phyloP scores from a whole-genome alignment of 2,888 invertebrate species.

The Pyrochroa serraticornis region DNA sequence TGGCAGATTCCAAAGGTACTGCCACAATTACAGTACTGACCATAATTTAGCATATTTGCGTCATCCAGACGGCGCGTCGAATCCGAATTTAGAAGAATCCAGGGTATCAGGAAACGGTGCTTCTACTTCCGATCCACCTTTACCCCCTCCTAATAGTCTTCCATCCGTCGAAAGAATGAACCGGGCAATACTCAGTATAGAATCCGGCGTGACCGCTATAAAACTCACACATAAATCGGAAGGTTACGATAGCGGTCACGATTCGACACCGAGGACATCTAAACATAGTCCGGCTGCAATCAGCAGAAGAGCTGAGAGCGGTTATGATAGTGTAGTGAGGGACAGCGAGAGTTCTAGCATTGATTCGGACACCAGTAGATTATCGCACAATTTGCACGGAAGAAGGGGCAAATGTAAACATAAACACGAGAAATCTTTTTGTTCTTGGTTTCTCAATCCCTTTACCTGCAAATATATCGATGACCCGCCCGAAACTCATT shows the following conservation, averaged over 20 bases:
- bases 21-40: constrained; percentile 65
- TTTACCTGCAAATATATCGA: constrained; percentile 80
- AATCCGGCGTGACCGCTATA: constrained; percentile 69
- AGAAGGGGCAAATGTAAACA: constrained; percentile 69
- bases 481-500: constrained; percentile 59
- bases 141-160: constrained; percentile 65
- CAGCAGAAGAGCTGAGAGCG: constrained; percentile 83
- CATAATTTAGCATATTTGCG: constrained; percentile 71
- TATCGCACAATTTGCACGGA: constrained; percentile 54
- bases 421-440: constrained; percentile 71
- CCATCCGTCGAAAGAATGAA: constrained; percentile 69
- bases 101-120: constrained; percentile 69
- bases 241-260: constrained; percentile 84
- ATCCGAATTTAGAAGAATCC: constrained; percentile 81
- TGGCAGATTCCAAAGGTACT: constrained; percentile 65
- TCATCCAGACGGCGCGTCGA: constrained; percentile 92
- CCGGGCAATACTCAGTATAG: constrained; percentile 66
- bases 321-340: constrained; percentile 88
- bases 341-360: constrained; percentile 89
- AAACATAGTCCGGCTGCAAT: constrained; percentile 81
- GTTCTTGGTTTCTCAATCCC: constrained; percentile 77
- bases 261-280: constrained; percentile 81
- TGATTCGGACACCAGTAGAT: constrained; percentile 70
- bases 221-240: constrained; percentile 65
- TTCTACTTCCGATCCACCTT: constrained; percentile 49